These are phyloP conservation scores for Corythaixoides concolor DNA, from an alignment of 2,113 vertebrate species.

Conservation along the genomic window DNA sequence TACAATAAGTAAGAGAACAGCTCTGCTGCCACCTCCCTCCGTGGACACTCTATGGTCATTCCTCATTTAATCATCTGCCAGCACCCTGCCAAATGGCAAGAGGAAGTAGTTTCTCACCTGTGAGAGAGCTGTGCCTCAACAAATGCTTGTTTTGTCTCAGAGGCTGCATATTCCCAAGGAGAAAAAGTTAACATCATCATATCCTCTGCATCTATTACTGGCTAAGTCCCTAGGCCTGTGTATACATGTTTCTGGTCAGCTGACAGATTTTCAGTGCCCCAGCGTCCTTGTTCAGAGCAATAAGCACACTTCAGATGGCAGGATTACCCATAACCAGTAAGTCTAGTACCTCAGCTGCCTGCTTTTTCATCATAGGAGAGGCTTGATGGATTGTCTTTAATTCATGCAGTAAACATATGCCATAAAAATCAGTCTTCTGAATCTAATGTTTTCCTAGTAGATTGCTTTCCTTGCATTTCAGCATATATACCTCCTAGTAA, in stretches of 20 bases:
- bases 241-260: neutral
- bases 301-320: neutral
- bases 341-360: neutral
- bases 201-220: neutral
- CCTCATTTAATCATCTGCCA: neutral
- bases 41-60: neutral
- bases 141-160: neutral
- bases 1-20: neutral
- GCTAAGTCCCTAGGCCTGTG: too few species aligned
- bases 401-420: neutral
- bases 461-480: neutral
- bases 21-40: neutral
- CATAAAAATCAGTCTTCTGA: neutral
- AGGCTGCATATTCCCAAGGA: neutral
- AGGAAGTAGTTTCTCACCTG: neutral
- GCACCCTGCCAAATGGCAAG: neutral
- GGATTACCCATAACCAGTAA: neutral
- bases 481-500: neutral
- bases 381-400: neutral
- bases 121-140: neutral
- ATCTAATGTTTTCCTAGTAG: neutral
- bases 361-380: neutral
- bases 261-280: neutral
- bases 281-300: neutral
- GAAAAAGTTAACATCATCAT: neutral